A percentile compares a stretch with the other conserved stretches of the same genome.
Evolutionary conservation across 2,888 invertebrate species (phyloP).

Genomic region (Melitaea athalia): DNA sequence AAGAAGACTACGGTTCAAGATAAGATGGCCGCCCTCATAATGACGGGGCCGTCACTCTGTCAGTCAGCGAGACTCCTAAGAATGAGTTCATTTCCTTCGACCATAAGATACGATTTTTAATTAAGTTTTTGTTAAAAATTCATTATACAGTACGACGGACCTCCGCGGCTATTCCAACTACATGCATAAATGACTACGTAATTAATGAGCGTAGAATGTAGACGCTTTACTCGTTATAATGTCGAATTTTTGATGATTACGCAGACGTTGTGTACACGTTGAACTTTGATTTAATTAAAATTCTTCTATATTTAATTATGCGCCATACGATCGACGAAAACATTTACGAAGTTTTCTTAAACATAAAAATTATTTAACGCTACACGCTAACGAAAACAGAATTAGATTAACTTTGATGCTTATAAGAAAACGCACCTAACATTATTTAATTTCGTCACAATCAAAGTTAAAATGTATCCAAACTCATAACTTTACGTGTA

Average conservation of each 20-base stretch:
- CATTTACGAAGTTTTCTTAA: background rate
- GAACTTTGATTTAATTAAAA: slow-evolving; percentile 40
- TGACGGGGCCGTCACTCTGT: slow-evolving; percentile 74
- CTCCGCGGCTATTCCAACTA: slow-evolving; percentile 59
- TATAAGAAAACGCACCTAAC: background rate
- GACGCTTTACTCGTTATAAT: slow-evolving; percentile 50
- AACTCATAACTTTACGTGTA: background rate
- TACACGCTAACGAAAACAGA: background rate
- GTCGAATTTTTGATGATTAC: slow-evolving; percentile 60
- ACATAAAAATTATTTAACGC: background rate
- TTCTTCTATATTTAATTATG: slow-evolving; percentile 21
- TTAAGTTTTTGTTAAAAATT: slow-evolving; percentile 82
- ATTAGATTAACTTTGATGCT: background rate
- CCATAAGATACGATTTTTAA: slow-evolving; percentile 81
- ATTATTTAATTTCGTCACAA: background rate
- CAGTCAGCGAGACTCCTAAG: slow-evolving; percentile 76
- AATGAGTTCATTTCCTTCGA: slow-evolving; percentile 82
- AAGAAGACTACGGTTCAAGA: slow-evolving; percentile 49
- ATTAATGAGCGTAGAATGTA: slow-evolving; percentile 71
- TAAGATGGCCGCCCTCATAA: slow-evolving; percentile 64
- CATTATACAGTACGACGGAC: slow-evolving; percentile 73
- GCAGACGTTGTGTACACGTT: slow-evolving; percentile 47
- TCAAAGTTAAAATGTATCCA: too few relatives aligned
- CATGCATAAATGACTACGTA: slow-evolving; percentile 73
- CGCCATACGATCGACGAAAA: background rate